Evolutionary conservation across 2,888 invertebrate species (phyloP).

Genomic region (Drosophila affinis): DNA sequence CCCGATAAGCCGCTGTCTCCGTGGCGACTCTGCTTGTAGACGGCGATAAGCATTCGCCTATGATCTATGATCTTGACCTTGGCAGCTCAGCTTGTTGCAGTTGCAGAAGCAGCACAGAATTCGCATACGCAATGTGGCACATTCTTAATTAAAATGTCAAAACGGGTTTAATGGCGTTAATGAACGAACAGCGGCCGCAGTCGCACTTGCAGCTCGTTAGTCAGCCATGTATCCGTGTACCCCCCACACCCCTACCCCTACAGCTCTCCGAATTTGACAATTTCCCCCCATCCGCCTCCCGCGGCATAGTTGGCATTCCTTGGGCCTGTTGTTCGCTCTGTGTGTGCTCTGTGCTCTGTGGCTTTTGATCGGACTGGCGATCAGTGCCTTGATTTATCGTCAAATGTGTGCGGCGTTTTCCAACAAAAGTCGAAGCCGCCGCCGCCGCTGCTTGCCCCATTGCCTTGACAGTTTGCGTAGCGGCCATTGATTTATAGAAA

Average conservation of each 20-base stretch:
- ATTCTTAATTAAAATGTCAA: slow-evolving; percentile 84
- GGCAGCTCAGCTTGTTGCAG: slow-evolving; percentile 33
- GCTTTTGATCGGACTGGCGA: slow-evolving; percentile 46
- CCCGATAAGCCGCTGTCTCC: slow-evolving; percentile 56
- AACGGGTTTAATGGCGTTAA: slow-evolving; percentile 84
- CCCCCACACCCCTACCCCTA: too few species aligned
- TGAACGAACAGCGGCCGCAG: slow-evolving; percentile 79
- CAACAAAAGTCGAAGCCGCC: slow-evolving; percentile 58
- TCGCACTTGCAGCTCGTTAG: slow-evolving; percentile 38
- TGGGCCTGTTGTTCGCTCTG: slow-evolving; percentile 2
- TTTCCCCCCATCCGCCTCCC: background rate
- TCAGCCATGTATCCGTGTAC: background rate
- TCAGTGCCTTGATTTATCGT: slow-evolving; percentile 65
- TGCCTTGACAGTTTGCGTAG: slow-evolving; percentile 69
- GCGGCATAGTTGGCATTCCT: slow-evolving; percentile 52
- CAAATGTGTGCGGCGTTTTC: slow-evolving; percentile 51
- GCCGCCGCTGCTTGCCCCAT: slow-evolving; percentile 40
- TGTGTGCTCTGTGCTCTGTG: slow-evolving; percentile 11
- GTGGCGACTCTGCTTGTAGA: slow-evolving; percentile 35
- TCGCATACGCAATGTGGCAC: slow-evolving; percentile 53
- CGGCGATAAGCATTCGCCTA: slow-evolving; percentile 72
- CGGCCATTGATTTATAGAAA: slow-evolving; percentile 49
- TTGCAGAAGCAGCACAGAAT: slow-evolving; percentile 25
- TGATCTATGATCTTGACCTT: slow-evolving; percentile 76
- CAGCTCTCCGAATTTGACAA: slow-evolving; percentile 27